These are phyloP conservation scores for Potamarius usumacintae DNA, from an alignment of 2,113 vertebrate species.

Conservation along the genomic window DNA sequence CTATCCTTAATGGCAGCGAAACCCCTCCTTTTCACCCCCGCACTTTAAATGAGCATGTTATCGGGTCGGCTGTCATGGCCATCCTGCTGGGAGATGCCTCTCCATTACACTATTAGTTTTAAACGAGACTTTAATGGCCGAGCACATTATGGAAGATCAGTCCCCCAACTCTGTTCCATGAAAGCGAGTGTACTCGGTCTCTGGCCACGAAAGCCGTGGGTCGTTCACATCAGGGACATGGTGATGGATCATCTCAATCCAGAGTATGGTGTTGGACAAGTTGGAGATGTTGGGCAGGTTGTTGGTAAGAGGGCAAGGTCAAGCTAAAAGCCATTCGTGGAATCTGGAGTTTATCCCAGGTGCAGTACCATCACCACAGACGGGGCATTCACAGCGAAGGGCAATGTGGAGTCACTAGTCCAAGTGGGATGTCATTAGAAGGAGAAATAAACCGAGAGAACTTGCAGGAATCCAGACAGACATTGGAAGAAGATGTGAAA, in stretches of 20 bases:
- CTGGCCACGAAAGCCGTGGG: constrained; percentile 22
- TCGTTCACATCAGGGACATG: constrained; percentile 18
- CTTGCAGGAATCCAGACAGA: neutral
- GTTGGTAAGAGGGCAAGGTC: too few species aligned
- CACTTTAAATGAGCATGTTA: constrained; percentile 46
- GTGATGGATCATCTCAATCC: constrained; percentile 22
- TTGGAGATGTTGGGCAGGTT: neutral
- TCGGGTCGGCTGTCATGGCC: constrained; percentile 38
- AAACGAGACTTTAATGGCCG: constrained; percentile 58
- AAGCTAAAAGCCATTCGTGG: neutral
- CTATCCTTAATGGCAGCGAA: constrained; percentile 20
- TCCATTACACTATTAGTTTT: constrained; percentile 49
- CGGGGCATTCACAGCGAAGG: neutral
- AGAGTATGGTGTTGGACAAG: neutral
- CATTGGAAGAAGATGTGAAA: neutral
- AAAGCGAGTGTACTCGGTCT: constrained; percentile 27
- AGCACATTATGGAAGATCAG: constrained; percentile 53
- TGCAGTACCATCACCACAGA: neutral
- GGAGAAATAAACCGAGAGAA: neutral
- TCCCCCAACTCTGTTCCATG: constrained; percentile 38
- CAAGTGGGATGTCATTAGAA: neutral
- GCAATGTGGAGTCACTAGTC: neutral
- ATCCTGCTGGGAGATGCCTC: constrained; percentile 40
- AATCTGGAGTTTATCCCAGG: neutral
- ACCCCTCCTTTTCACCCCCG: neutral